Percentiles rank a stretch among this genome's conserved stretches.
Evolutionary conservation across 1,140 invertebrate species (phyloP).

Genomic region (Halyomorpha halys): DNA sequence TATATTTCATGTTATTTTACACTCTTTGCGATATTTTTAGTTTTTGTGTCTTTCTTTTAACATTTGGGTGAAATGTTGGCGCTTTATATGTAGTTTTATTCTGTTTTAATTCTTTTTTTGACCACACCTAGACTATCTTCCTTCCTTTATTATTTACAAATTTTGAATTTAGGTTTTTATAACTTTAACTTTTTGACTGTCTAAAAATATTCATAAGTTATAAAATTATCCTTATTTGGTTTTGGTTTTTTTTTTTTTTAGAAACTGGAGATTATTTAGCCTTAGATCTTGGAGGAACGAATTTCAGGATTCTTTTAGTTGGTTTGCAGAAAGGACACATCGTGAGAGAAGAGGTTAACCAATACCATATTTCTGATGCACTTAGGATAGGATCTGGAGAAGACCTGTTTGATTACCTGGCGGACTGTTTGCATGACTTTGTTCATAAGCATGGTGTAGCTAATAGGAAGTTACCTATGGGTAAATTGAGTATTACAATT

Average conservation of each 20-base stretch:
- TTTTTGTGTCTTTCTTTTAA: too few species aligned
- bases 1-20: too few species aligned
- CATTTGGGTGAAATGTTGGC: too few species aligned
- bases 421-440: constrained; percentile 61
- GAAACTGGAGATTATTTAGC: constrained; percentile 62
- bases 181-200: too few species aligned
- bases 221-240: not conserved
- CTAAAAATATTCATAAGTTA: too few species aligned
- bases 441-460: constrained; percentile 35
- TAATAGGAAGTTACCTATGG: constrained; percentile 15
- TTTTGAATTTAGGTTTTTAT: too few species aligned
- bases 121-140: too few species aligned
- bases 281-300: constrained; percentile 69
- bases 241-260: constrained; percentile 34
- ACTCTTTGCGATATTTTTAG: too few species aligned
- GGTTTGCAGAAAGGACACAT: constrained; percentile 42
- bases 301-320: constrained; percentile 63
- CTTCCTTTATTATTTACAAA: too few species aligned
- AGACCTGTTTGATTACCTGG: constrained; percentile 64
- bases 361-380: constrained; percentile 41
- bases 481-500: not conserved
- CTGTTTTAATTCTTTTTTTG: too few species aligned
- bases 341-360: constrained; percentile 39
- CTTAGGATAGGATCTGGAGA: constrained; percentile 45
- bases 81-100: too few species aligned